A percentile compares a stretch with the other conserved stretches of the same genome.
These are phyloP conservation scores for Pelusios castaneus DNA, from an alignment of 2,113 vertebrate species.

Conservation along the genomic window DNA sequence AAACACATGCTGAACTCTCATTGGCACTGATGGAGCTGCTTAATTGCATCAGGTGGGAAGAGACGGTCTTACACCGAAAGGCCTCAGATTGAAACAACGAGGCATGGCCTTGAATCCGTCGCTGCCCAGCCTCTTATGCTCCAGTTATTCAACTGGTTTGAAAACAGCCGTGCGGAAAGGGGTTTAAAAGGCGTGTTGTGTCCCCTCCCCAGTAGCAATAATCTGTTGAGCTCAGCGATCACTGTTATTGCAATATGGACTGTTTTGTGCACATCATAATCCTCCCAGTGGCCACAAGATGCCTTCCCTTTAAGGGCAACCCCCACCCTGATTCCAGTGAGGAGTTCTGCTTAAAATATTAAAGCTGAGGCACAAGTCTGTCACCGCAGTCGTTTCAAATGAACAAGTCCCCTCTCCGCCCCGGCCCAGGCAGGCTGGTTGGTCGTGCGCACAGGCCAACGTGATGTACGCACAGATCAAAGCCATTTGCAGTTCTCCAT, in stretches of 20 bases:
- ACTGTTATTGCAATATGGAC: neutral
- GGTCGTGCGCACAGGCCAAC: neutral
- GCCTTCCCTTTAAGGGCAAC: neutral
- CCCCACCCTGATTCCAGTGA: neutral
- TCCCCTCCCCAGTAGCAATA: neutral
- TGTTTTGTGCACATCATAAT: neutral
- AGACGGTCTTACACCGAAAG: neutral
- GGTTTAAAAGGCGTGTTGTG: neutral
- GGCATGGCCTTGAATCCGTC: neutral
- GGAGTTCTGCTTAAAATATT: neutral
- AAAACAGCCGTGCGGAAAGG: neutral
- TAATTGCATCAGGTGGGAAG: neutral
- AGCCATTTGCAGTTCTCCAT: neutral
- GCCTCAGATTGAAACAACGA: neutral
- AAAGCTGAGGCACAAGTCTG: neutral
- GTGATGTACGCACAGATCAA: neutral
- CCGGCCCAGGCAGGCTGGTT: no score
- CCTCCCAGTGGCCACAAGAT: no score
- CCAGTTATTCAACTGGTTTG: neutral
- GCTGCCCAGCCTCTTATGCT: neutral
- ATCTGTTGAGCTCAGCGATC: neutral
- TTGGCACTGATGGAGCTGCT: neutral
- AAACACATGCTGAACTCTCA: neutral
- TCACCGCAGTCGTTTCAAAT: neutral
- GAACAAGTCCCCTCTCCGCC: neutral